These are phyloP conservation scores for Hyposoter didymator DNA, from an alignment of 2,888 invertebrate genomes.

Conservation along the genomic window DNA sequence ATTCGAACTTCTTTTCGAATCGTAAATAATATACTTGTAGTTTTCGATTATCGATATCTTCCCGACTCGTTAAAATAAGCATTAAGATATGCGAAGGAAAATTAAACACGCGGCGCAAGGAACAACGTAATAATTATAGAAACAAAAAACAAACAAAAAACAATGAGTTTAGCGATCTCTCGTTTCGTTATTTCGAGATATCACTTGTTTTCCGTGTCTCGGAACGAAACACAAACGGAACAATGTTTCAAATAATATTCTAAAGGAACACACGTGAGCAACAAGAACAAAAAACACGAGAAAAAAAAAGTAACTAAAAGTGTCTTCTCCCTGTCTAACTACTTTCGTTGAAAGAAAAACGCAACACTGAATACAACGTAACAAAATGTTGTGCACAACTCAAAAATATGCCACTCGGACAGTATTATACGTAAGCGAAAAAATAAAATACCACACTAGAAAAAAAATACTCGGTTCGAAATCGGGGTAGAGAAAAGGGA, in stretches of 20 bases:
- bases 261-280: not conserved
- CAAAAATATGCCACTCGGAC: conserved; percentile 48
- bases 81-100: conserved; percentile 6
- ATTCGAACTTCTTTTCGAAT: conserved; percentile 14
- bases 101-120: not conserved
- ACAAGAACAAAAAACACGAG: not conserved
- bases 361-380: not conserved
- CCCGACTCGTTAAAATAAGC: conserved; percentile 67
- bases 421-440: conserved; percentile 44
- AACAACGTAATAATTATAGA: conserved; percentile 2
- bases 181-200: not conserved
- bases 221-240: not conserved
- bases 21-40: conserved; percentile 28
- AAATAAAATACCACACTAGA: conserved; percentile 31
- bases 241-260: not conserved
- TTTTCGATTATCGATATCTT: conserved; percentile 67
- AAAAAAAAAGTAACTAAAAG: conserved; percentile 5
- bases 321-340: conserved; percentile 9
- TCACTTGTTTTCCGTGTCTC: not conserved
- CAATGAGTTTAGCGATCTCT: conserved; percentile 27
- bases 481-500: not conserved
- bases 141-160: not conserved
- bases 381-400: conserved; percentile 19
- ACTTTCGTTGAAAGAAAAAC: conserved; percentile 21
- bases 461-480: not conserved